phyloP scores from a whole-genome alignment of 2,113 vertebrate species.

The Laticauda colubrina region DNA sequence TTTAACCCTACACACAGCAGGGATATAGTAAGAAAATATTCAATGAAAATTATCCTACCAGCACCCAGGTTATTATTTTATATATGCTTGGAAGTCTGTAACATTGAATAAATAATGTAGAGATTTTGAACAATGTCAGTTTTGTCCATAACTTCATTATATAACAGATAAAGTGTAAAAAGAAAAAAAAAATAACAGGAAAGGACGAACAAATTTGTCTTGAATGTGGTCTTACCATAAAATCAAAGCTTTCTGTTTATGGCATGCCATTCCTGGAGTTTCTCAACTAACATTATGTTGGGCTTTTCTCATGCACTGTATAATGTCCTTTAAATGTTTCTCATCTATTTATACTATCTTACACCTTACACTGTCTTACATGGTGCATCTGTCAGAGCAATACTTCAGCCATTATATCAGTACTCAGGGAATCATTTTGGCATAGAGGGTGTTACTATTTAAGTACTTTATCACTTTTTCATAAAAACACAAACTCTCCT shows the following conservation, averaged over 20 bases:
- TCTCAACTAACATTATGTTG: not conserved
- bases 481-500: not conserved
- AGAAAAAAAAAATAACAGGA: not conserved
- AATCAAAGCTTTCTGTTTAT: not conserved
- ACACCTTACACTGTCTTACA: not conserved
- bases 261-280: not conserved
- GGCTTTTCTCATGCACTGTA: not conserved
- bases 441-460: not conserved
- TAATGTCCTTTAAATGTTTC: not conserved
- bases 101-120: not conserved
- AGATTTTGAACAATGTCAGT: not conserved
- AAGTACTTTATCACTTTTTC: not conserved
- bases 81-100: not conserved
- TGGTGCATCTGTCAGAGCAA: not conserved
- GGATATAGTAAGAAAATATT: not conserved
- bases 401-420: not conserved
- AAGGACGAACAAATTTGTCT: not conserved
- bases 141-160: not conserved
- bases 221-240: not conserved
- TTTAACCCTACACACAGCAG: not conserved
- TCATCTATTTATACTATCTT: not conserved
- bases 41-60: not conserved
- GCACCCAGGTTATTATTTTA: not conserved
- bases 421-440: not conserved
- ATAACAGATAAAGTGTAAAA: not conserved